Evolutionary conservation across 2,888 invertebrate species (phyloP).

Genomic region (Camponotus fellah): DNA sequence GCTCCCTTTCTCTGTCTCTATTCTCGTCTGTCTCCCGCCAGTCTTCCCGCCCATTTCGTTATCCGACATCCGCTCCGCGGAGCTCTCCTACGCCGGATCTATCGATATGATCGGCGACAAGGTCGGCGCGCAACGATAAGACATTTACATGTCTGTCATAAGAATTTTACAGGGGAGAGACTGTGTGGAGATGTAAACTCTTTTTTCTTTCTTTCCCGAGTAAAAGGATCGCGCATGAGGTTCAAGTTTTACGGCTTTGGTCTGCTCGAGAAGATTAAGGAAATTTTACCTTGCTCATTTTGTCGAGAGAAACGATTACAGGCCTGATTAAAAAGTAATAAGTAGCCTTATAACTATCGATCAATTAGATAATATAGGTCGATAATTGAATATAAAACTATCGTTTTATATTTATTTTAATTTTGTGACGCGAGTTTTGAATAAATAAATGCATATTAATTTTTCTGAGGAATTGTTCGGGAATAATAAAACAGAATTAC

Average conservation of each 20-base stretch:
- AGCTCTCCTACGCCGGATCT: neutral
- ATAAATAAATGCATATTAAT: neutral
- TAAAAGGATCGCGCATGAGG: neutral
- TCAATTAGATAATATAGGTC: neutral
- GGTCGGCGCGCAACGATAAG: constrained; percentile 35
- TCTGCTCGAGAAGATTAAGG: neutral
- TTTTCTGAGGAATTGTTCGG: neutral
- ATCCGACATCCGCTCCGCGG: neutral
- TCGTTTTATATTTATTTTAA: neutral
- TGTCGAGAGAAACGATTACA: neutral
- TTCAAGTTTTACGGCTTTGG: constrained; percentile 26
- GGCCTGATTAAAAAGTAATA: constrained; percentile 23
- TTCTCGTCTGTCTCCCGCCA: constrained; percentile 4
- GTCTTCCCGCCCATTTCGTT: constrained; percentile 48
- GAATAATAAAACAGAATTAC: neutral
- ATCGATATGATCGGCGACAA: constrained; percentile 51
- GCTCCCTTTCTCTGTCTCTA: constrained; percentile 13
- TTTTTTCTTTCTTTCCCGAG: neutral
- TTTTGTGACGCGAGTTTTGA: neutral
- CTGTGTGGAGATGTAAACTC: constrained; percentile 21
- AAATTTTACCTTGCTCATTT: neutral
- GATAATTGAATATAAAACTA: neutral
- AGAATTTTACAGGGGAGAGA: constrained; percentile 27
- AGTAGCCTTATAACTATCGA: neutral
- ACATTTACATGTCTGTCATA: neutral